Conservation (phyloP, 2,797 vertebrate species). For the Strix occidentalis region DNA sequence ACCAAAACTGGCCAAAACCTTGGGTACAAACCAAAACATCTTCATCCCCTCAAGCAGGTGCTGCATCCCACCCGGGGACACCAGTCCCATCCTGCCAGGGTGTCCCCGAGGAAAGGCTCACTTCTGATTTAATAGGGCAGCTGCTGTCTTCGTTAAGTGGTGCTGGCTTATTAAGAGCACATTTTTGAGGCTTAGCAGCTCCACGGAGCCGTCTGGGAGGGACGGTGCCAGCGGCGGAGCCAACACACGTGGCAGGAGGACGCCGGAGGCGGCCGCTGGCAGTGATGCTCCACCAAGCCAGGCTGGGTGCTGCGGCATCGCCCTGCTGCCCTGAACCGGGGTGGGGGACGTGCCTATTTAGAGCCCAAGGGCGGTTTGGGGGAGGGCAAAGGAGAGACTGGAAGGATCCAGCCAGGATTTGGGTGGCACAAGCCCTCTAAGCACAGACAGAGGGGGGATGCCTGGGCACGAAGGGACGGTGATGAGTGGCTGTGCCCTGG, state of each 20-base stretch:
- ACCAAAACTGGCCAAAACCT: background rate
- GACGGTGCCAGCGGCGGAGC: background rate
- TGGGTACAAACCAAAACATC: background rate
- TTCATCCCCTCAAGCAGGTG: background rate
- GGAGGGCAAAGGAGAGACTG: background rate
- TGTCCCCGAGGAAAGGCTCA: background rate
- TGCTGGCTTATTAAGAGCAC: constrained; percentile 33
- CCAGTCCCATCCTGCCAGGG: background rate
- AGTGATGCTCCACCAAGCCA: rapidly evolving
- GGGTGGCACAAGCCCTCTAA: background rate
- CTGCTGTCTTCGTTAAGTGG: background rate
- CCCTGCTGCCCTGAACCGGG: rapidly evolving
- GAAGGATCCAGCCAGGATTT: background rate
- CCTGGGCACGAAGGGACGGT: rapidly evolving
- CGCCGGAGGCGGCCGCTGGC: rapidly evolving
- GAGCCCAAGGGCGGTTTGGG: background rate
- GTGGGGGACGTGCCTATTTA: rapidly evolving
- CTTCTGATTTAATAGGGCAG: background rate
- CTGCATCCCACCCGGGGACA: rapidly evolving
- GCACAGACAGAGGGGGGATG: rapidly evolving
- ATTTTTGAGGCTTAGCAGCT: constrained; percentile 65
- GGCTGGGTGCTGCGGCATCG: background rate
- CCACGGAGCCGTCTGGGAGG: background rate
- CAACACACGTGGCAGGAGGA: background rate
- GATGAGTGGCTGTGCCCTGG: background rate